A percentile compares a stretch with the other conserved stretches of the same genome.
These are phyloP conservation scores for Crepidodera aurea DNA, from an alignment of 2,888 invertebrate genomes.

Conservation along the genomic window DNA sequence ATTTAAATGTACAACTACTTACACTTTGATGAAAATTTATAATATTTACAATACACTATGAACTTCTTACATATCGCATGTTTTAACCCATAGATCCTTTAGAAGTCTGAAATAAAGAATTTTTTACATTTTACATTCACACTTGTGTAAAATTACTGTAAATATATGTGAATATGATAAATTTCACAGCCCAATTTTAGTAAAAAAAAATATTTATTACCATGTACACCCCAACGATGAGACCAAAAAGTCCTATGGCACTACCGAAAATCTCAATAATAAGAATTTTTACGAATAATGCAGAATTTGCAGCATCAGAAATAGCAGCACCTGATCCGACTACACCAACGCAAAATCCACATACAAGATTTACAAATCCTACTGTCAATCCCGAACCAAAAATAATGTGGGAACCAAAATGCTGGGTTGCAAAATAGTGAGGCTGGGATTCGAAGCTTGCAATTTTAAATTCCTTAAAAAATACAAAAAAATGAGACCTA, in stretches of 20 bases:
- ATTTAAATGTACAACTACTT: constrained; percentile 2
- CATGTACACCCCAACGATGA: constrained; percentile 97
- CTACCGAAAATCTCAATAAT: constrained; percentile 99
- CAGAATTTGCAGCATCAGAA: constrained; percentile 98
- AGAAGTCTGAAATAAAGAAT: constrained; percentile 42
- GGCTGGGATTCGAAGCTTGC: constrained; percentile 25
- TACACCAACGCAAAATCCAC: constrained; percentile 94
- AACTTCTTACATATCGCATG: not conserved
- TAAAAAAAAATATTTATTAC: constrained; percentile 56
- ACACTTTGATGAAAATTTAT: constrained; percentile 10
- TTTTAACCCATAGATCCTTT: constrained; percentile 44
- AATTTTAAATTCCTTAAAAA: constrained; percentile 44
- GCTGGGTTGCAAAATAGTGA: constrained; percentile 66
- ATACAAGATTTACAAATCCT: constrained; percentile 94
- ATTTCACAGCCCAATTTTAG: no score
- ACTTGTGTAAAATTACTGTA: not conserved
- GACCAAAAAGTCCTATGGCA: constrained; percentile 97
- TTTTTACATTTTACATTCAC: constrained; percentile 1
- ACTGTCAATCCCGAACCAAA: constrained; percentile 96
- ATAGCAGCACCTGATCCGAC: constrained; percentile 98
- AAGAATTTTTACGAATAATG: constrained; percentile 96
- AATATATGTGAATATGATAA: no score
- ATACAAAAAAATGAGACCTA: not conserved
- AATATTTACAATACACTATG: constrained; percentile 30
- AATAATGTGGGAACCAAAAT: constrained; percentile 88